A percentile compares a stretch with the other conserved stretches of the same genome.
Evolutionary conservation across 2,888 invertebrate genomes (phyloP).

Genomic region (Glaucopsyche alexis): DNA sequence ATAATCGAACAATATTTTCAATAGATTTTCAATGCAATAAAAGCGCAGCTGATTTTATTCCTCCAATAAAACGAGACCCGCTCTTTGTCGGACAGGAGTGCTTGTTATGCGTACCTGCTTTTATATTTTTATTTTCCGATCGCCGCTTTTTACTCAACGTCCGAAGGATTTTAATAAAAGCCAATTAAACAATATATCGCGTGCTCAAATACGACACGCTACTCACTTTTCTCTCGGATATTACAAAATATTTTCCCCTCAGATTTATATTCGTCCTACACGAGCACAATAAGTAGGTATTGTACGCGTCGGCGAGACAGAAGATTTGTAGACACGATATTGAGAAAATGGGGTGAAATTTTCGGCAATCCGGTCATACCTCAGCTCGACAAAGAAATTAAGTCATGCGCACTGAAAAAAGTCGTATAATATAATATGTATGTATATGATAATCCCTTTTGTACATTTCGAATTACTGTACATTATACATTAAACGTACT

Average conservation of each 20-base stretch:
- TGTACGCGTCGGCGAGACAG: background rate
- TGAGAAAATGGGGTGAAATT: constrained; percentile 32
- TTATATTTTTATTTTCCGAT: background rate
- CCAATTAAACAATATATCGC: constrained; percentile 11
- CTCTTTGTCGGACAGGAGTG: background rate
- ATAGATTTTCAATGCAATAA: background rate
- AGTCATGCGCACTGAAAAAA: constrained; percentile 63
- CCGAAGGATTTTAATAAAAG: background rate
- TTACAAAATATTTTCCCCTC: background rate
- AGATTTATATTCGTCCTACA: background rate
- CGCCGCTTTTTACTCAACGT: background rate
- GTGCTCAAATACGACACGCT: background rate
- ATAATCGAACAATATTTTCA: background rate
- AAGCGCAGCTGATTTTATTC: background rate
- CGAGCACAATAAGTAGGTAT: background rate
- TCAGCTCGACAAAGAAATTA: constrained; percentile 37
- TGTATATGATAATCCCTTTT: constrained; percentile 18
- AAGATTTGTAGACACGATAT: constrained; percentile 25
- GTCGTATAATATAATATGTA: constrained; percentile 20
- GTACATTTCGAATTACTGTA: background rate
- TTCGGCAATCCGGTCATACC: constrained; percentile 36
- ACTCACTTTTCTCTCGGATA: background rate
- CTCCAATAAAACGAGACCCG: background rate
- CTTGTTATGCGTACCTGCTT: background rate
- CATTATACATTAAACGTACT: background rate